phyloP scores from a whole-genome alignment of 2,797 vertebrate genomes.

The Leptodactylus fallax region DNA sequence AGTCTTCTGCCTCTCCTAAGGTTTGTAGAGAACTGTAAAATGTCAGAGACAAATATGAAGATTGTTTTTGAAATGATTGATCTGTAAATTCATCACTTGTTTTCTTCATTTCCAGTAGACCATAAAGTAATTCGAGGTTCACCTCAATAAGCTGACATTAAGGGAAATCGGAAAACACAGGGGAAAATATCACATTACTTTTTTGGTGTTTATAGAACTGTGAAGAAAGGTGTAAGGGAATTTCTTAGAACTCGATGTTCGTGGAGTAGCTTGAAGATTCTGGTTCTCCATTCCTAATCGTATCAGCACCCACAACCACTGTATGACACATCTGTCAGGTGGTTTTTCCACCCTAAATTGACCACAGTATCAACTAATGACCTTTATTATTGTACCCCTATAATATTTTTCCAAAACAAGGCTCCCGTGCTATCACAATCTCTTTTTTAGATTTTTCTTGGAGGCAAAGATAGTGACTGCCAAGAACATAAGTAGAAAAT shows the following conservation, averaged over 20 bases:
- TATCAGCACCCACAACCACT: too few relatives aligned
- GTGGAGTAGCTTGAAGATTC: neutral
- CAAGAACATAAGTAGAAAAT: too few relatives aligned
- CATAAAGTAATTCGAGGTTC: slow-evolving; percentile 37
- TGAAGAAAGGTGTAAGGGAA: neutral
- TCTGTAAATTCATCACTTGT: neutral
- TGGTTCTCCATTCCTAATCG: too few relatives aligned
- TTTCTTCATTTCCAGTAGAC: slow-evolving; percentile 46
- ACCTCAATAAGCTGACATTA: slow-evolving; percentile 39
- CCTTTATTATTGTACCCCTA: too few relatives aligned
- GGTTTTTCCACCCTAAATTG: too few relatives aligned
- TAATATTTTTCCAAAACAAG: too few relatives aligned
- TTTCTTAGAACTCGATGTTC: neutral
- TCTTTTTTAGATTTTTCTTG: too few relatives aligned
- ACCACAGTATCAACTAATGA: too few relatives aligned
- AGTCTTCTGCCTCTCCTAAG: slow-evolving; percentile 34
- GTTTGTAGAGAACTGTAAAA: slow-evolving; percentile 51
- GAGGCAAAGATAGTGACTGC: too few relatives aligned
- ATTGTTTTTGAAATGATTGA: slow-evolving; percentile 47
- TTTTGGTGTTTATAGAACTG: neutral
- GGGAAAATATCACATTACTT: neutral
- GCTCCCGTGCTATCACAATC: too few relatives aligned
- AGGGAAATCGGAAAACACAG: slow-evolving; percentile 6
- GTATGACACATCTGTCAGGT: too few relatives aligned
- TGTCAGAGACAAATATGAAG: slow-evolving; percentile 55